phyloP scores from a whole-genome alignment of 2,888 invertebrate genomes.

The Pycnomerus fuliginosus region DNA sequence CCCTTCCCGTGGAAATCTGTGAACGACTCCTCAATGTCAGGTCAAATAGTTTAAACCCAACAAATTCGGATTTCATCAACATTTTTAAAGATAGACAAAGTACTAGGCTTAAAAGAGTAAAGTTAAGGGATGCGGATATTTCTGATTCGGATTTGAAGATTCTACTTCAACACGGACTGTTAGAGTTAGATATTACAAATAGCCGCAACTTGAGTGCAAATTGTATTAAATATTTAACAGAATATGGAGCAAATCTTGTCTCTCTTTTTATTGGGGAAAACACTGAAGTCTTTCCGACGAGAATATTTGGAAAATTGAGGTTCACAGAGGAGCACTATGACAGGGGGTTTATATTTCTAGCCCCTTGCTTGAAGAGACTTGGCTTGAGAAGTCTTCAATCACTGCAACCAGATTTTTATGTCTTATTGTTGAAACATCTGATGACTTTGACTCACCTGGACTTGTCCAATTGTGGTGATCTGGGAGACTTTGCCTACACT shows the following conservation, averaged over 20 bases:
- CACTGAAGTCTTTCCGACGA: conserved; percentile 59
- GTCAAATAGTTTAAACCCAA: conserved; percentile 50
- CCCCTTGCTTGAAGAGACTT: conserved; percentile 62
- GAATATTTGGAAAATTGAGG: conserved; percentile 33
- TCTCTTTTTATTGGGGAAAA: conserved; percentile 71
- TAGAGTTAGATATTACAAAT: conserved; percentile 73
- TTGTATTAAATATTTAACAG: conserved; percentile 67
- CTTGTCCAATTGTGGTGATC: conserved; percentile 65
- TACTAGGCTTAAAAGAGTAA: conserved; percentile 69
- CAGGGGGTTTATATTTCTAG: conserved; percentile 57
- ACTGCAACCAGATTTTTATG: conserved; percentile 56
- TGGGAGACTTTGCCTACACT: conserved; percentile 68
- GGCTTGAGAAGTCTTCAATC: conserved; percentile 58
- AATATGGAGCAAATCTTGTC: conserved; percentile 66
- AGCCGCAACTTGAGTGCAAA: conserved; percentile 67
- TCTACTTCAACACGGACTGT: conserved; percentile 71
- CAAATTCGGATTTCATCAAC: conserved; percentile 69
- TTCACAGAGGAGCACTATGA: conserved; percentile 45
- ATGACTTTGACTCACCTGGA: conserved; percentile 68
- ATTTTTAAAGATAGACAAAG: conserved; percentile 68
- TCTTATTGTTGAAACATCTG: conserved; percentile 60
- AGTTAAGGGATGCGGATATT: conserved; percentile 69
- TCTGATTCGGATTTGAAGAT: conserved; percentile 70
- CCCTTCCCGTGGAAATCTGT: conserved; percentile 71
- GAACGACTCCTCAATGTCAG: conserved; percentile 65